Evolutionary conservation across 2,113 vertebrate species (phyloP).

Genomic region (Rhynchopsitta pachyrhyncha): DNA sequence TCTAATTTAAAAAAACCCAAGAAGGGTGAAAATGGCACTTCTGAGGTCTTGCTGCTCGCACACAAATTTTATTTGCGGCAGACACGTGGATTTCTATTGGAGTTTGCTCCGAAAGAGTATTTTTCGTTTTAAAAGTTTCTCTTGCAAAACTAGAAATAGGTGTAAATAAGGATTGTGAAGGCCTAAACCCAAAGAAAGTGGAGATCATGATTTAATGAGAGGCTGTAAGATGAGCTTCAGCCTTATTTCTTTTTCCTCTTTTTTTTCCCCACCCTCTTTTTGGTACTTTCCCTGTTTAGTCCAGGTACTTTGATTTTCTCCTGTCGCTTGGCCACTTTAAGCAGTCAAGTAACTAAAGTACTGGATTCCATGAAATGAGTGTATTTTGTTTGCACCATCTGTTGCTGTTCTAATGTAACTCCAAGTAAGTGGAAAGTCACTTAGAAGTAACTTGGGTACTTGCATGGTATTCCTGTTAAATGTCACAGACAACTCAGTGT

Average conservation of each 20-base stretch:
- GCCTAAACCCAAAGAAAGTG: not conserved
- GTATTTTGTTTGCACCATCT: not conserved
- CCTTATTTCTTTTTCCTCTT: not conserved
- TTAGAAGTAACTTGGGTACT: not conserved
- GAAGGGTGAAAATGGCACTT: not conserved
- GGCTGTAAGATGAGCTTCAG: not conserved
- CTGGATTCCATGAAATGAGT: not conserved
- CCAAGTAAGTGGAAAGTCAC: not conserved
- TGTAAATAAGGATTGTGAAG: not conserved
- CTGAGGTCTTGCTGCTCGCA: not conserved
- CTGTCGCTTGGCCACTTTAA: not conserved
- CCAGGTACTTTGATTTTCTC: not conserved
- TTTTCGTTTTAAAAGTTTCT: not conserved
- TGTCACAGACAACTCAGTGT: not conserved
- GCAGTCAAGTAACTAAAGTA: accelerated
- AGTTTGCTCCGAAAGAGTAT: accelerated
- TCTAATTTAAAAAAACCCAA: not conserved
- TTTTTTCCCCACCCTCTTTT: not conserved
- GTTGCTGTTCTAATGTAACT: not conserved
- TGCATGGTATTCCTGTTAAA: not conserved
- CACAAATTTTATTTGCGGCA: not conserved
- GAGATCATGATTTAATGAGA: not conserved
- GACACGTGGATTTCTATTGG: not conserved
- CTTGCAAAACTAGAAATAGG: not conserved
- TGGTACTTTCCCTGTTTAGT: not conserved